These are phyloP conservation scores for Scaptomyza graminum DNA, from an alignment of 1,140 invertebrate genomes.

Conservation along the genomic window DNA sequence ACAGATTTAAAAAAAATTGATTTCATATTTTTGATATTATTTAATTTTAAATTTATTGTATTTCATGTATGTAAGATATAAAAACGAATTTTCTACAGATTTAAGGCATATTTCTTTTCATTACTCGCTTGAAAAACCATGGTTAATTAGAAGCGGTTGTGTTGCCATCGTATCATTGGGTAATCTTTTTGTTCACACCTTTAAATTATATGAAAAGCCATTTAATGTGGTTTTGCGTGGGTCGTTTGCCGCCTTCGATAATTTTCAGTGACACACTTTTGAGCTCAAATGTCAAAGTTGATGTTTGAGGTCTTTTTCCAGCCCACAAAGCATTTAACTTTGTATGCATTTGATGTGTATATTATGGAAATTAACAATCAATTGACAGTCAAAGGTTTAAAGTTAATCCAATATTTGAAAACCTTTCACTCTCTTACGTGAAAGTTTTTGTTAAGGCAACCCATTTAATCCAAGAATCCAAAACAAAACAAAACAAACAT, in stretches of 20 bases:
- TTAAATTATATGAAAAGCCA: slow-evolving; percentile 5
- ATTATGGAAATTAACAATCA: slow-evolving; percentile 23
- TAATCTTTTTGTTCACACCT: slow-evolving; percentile 46
- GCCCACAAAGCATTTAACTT: neutral
- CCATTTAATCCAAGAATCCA: slow-evolving; percentile 34
- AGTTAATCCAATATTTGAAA: neutral
- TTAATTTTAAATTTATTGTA: no score
- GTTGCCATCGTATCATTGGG: slow-evolving; percentile 13
- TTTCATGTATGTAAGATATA: no score
- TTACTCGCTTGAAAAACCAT: neutral
- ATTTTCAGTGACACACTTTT: slow-evolving; percentile 50
- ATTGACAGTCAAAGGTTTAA: slow-evolving; percentile 1
- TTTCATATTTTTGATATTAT: no score
- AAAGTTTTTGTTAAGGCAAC: slow-evolving; percentile 32
- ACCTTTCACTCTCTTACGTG: slow-evolving; percentile 42
- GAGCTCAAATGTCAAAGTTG: slow-evolving; percentile 60
- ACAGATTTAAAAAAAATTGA: no score
- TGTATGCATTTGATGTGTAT: slow-evolving; percentile 13
- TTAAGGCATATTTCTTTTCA: neutral
- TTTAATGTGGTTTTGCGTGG: slow-evolving; percentile 28
- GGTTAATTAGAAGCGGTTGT: slow-evolving; percentile 20
- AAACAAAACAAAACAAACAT: slow-evolving; percentile 41
- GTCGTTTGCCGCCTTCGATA: slow-evolving; percentile 21
- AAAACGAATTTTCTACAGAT: no score
- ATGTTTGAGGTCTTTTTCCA: neutral